Conservation (phyloP, 1,140 invertebrate species). For the Scylla paramamosain region DNA sequence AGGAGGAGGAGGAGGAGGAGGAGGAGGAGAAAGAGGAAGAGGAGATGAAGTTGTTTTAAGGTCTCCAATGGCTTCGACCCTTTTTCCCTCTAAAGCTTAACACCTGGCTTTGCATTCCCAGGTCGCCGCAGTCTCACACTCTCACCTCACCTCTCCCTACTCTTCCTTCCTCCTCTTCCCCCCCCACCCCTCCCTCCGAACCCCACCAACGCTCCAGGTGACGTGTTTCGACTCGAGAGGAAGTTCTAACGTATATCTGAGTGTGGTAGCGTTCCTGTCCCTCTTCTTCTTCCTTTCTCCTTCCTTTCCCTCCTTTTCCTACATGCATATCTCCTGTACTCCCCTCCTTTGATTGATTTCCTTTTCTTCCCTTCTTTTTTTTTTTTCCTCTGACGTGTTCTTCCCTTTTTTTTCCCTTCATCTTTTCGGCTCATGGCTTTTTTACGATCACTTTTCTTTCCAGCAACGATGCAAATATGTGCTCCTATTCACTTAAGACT, state of each 20-base stretch:
- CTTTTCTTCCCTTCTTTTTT: no score
- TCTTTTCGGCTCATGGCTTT: no score
- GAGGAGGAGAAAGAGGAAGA: neutral
- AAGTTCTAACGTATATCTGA: no score
- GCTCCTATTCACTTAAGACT: no score
- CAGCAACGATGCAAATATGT: neutral
- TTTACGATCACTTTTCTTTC: neutral
- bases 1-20: neutral
- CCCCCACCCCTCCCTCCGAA: neutral
- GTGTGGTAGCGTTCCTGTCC: no score
- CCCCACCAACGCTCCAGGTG: no score
- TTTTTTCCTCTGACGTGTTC: no score
- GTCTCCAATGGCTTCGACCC: neutral
- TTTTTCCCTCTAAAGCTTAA: neutral
- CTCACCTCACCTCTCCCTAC: neutral
- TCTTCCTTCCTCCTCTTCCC: neutral
- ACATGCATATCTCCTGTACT: neutral
- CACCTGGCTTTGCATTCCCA: neutral
- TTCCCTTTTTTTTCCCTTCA: no score
- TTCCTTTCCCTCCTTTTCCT: neutral
- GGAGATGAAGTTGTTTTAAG: neutral
- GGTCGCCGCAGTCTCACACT: neutral
- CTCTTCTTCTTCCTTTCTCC: neutral
- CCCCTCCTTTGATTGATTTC: no score
- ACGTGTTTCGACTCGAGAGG: no score